Evolutionary conservation across 2,797 vertebrate species (phyloP), one percentile per base, ranked within the genome.

Genomic region (Iguana delicatissima): DNA sequence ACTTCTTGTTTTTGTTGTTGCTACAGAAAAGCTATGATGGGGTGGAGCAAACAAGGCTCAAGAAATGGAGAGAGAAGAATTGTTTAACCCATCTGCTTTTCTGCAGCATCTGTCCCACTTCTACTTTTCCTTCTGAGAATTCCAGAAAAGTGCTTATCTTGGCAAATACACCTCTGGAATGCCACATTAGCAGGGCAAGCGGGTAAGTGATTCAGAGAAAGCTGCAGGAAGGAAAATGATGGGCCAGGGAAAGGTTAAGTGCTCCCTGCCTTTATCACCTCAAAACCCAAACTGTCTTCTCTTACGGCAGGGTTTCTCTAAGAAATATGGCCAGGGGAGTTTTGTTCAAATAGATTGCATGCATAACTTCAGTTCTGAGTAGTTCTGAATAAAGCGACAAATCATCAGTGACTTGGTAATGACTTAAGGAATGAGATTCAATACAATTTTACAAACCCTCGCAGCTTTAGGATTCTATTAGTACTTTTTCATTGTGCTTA

Each of bases 401-500:
- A 57, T 12, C 77, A 87, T 83, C 50, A 74, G 64, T 85, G 8
- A 29, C 38, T 74, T 81, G 74, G 38, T 18, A 80, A 72, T 89
- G 24, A 62, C 52, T 62, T 67, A 74, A 38, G 26, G 38, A 8
- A 80, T 12, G 20, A 10, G 4, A 76, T 42, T 64, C 50, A 90
- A 62, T 74, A 50, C 52, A 62, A 69, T 69, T 64, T 87, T 67
- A 74, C 20, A 82, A 57, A 42, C 9, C 16, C 16, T 87, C 83
- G 67, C 69, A 87, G 16, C 62, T 76, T 32, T 76, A 73, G 67
- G 22, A 74, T 50, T 90, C 29, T 50, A 24, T 82, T 7, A 82
- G 24, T 29, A 87, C 24, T n/a, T 80, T 86, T 57, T 14, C 42
- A 81, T 52, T 86, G 67, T 35, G 22, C 42, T 83, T 83, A 64